Percentiles rank a stretch among this genome's conserved stretches.
Evolutionary conservation across 2,888 invertebrate genomes (phyloP).

Genomic region (Drosophila histrio): DNA sequence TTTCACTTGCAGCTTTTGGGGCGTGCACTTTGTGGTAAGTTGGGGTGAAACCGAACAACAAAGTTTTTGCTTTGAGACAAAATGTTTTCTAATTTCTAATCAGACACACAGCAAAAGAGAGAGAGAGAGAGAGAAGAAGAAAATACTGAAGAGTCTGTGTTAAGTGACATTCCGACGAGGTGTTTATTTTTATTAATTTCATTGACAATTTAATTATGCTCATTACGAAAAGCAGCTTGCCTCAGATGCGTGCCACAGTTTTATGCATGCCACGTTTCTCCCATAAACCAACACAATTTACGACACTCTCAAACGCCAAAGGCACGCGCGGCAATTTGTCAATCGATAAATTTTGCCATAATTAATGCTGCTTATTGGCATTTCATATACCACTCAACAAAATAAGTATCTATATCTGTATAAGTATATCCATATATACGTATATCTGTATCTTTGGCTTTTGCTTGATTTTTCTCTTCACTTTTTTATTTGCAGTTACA

Average conservation of each 20-base stretch:
- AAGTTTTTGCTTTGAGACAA: conserved; percentile 41
- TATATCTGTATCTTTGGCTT: conserved; percentile 13
- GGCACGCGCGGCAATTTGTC: conserved; percentile 74
- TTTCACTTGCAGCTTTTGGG: conserved; percentile 27
- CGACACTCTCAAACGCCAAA: conserved; percentile 45
- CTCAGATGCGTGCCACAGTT: conserved; percentile 52
- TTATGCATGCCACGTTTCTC: conserved; percentile 70
- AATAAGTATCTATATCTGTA: conserved; percentile 5
- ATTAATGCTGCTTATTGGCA: conserved; percentile 72
- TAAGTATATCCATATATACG: not conserved
- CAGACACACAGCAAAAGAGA: conserved; percentile 10
- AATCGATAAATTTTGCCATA: conserved; percentile 74
- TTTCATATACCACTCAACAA: conserved; percentile 56
- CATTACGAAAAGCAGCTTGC: conserved; percentile 33
- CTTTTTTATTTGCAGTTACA: conserved; percentile 91
- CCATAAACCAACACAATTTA: conserved; percentile 64
- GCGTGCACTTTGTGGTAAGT: conserved; percentile 50
- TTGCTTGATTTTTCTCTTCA: conserved; percentile 21
- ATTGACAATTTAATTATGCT: conserved; percentile 64
- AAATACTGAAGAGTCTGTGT: not conserved
- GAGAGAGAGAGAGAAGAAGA: not conserved
- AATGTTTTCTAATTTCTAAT: conserved; percentile 44
- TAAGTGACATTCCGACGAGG: conserved; percentile 24
- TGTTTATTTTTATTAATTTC: conserved; percentile 38
- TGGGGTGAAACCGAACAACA: not conserved